Conservation (phyloP, 2,797 vertebrate species). For the Geotrypetes seraphini region DNA sequence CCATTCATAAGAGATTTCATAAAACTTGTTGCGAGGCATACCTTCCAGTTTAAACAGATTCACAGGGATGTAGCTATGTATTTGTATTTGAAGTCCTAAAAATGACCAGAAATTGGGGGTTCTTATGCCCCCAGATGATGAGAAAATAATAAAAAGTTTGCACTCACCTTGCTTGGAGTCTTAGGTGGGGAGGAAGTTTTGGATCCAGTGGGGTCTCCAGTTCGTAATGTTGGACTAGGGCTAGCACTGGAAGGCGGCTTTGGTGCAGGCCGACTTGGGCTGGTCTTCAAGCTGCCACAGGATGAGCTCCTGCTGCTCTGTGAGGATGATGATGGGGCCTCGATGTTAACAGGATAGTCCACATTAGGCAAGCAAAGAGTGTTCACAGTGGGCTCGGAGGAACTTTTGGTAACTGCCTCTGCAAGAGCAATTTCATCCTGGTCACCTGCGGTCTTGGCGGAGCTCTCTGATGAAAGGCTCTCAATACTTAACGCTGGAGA, state of each 20-base stretch:
- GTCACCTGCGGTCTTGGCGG: slow-evolving; percentile 41
- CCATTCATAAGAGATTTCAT: too few relatives aligned
- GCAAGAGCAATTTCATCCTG: slow-evolving; percentile 29
- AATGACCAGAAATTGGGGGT: too few relatives aligned
- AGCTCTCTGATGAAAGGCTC: slow-evolving; percentile 72
- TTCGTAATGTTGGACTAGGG: slow-evolving; percentile 30
- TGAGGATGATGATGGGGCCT: slow-evolving; percentile 26
- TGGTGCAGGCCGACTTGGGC: slow-evolving; percentile 20
- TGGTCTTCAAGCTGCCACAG: slow-evolving; percentile 9
- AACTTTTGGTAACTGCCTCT: slow-evolving; percentile 77
- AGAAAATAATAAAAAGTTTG: too few relatives aligned
- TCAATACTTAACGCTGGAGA: slow-evolving; percentile 87
- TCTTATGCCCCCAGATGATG: too few relatives aligned
- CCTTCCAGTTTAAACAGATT: too few relatives aligned
- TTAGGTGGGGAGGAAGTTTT: slow-evolving; percentile 22
- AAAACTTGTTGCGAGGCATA: too few relatives aligned
- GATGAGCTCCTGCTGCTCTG: slow-evolving; percentile 38
- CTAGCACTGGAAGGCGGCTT: slow-evolving; percentile 33
- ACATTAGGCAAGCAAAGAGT: slow-evolving; percentile 34
- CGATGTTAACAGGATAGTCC: slow-evolving; percentile 28
- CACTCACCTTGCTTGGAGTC: slow-evolving; percentile 49
- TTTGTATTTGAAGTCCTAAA: too few relatives aligned
- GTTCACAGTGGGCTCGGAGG: slow-evolving; percentile 82
- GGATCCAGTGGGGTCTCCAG: slow-evolving; percentile 17
- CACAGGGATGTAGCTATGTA: too few relatives aligned